These are phyloP conservation scores for Carcinoscorpius rotundicauda DNA, from an alignment of 1,140 invertebrate genomes.

Conservation along the genomic window DNA sequence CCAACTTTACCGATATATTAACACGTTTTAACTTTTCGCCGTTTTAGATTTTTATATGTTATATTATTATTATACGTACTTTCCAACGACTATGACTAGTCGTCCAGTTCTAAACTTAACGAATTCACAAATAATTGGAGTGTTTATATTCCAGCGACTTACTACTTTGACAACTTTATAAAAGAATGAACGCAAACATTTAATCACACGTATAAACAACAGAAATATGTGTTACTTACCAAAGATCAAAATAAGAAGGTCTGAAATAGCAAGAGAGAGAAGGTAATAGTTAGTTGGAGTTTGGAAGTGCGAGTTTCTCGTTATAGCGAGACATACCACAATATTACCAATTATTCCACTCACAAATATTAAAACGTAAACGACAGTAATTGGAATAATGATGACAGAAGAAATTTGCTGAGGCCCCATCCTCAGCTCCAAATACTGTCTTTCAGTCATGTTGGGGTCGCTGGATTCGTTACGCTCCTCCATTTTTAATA, in stretches of 20 bases:
- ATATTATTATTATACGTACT: too few relatives aligned
- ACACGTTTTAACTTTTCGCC: too few relatives aligned
- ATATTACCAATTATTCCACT: constrained; percentile 39
- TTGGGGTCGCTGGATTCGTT: not conserved
- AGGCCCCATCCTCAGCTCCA: constrained; percentile 8
- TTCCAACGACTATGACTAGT: too few relatives aligned
- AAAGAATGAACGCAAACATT: too few relatives aligned
- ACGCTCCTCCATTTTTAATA: too few relatives aligned
- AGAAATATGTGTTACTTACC: constrained; percentile 27
- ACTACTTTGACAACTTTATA: too few relatives aligned
- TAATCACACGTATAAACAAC: too few relatives aligned
- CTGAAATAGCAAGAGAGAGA: constrained; percentile 49
- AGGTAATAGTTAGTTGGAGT: constrained; percentile 41
- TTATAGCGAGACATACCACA: constrained; percentile 41
- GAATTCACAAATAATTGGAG: too few relatives aligned
- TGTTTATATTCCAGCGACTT: too few relatives aligned
- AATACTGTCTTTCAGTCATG: not conserved
- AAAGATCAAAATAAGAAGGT: constrained; percentile 41
- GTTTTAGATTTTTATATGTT: too few relatives aligned
- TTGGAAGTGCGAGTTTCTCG: constrained; percentile 35
- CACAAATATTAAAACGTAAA: constrained; percentile 34
- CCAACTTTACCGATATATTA: too few relatives aligned
- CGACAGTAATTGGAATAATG: constrained; percentile 29
- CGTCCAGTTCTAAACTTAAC: too few relatives aligned
- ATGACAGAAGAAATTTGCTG: constrained; percentile 7